Conservation (phyloP, 2,797 vertebrate genomes). For the Gymnothorax reevesii region DNA sequence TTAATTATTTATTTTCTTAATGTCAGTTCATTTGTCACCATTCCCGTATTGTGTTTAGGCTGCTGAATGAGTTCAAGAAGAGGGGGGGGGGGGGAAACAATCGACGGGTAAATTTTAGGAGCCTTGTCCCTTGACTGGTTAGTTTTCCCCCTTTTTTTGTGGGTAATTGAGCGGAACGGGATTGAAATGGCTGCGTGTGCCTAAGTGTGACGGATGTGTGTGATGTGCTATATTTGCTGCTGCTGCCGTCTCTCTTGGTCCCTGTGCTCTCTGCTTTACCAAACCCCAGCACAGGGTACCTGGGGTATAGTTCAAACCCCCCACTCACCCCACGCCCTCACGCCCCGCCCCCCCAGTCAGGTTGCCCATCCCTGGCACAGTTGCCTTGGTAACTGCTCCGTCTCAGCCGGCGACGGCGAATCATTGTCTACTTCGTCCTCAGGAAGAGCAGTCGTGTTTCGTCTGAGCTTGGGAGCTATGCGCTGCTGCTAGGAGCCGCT, state of each 20-base stretch:
- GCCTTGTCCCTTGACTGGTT: not conserved
- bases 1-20: not conserved
- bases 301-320: not conserved
- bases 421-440: not conserved
- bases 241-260: not conserved
- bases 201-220: not conserved
- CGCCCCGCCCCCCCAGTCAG: not conserved
- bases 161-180: not conserved
- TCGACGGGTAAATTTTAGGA: not conserved
- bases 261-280: not conserved
- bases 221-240: not conserved
- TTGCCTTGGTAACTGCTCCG: not conserved
- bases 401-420: not conserved
- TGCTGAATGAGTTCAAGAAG: not conserved
- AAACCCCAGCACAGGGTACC: not conserved
- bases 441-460: not conserved
- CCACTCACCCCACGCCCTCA: not conserved
- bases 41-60: not conserved
- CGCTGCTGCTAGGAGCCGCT: not conserved
- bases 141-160: not conserved
- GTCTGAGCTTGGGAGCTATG: not conserved
- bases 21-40: not conserved
- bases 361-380: slow-evolving; percentile 9
- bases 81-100: not conserved
- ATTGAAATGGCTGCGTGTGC: not conserved